These are phyloP conservation scores for Thryonomys swinderianus DNA, from an alignment of 2,113 vertebrate species.

Conservation along the genomic window DNA sequence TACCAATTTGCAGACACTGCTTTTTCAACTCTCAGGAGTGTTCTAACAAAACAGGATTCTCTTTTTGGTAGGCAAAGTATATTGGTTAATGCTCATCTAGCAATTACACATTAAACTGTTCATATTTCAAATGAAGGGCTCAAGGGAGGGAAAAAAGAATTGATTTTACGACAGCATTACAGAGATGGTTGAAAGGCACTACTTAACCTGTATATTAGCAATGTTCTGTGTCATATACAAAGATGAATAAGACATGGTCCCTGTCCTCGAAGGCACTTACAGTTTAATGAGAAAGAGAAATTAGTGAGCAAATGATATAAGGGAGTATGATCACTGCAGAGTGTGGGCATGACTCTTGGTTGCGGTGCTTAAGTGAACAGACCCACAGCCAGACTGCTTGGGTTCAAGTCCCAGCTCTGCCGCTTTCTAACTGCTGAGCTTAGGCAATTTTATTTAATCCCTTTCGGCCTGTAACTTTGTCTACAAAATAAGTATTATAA, in stretches of 20 bases:
- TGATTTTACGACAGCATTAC: conserved; percentile 82
- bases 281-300: conserved; percentile 59
- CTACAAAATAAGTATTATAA: not conserved
- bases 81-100: conserved; percentile 79
- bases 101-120: conserved; percentile 76
- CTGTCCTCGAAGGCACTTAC: conserved; percentile 71
- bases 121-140: conserved; percentile 79
- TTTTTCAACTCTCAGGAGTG: conserved; percentile 76
- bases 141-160: conserved; percentile 73
- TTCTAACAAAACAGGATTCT: conserved; percentile 72
- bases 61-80: conserved; percentile 77
- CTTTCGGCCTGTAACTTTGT: not conserved
- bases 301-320: not conserved
- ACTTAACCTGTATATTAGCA: conserved; percentile 71
- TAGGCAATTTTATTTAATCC: not conserved
- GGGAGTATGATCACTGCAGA: not conserved
- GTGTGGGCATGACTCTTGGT: conserved; percentile 15
- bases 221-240: conserved; percentile 65
- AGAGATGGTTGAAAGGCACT: conserved; percentile 79
- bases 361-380: conserved; percentile 50
- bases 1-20: conserved; percentile 60
- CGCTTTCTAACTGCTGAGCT: conserved; percentile 5
- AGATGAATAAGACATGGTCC: conserved; percentile 64
- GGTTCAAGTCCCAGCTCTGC: conserved; percentile 39
- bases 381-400: not conserved